A percentile compares a stretch with the other conserved stretches of the same genome.
Conservation (phyloP, 2,797 vertebrate genomes). For the Spondyliosoma cantharus region DNA sequence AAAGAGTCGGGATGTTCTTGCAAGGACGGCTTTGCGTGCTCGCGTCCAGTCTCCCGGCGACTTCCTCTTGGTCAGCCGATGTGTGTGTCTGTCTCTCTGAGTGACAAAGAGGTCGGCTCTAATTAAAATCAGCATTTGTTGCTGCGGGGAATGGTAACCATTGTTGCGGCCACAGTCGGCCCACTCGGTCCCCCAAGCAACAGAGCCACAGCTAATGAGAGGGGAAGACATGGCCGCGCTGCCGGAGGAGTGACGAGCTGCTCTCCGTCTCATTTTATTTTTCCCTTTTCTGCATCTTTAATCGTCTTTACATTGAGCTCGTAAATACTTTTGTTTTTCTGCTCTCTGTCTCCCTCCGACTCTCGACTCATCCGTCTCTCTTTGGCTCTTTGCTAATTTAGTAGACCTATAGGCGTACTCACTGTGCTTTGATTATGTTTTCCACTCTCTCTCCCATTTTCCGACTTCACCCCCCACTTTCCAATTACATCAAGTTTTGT, state of each 20-base stretch:
- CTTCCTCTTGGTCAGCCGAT: slow-evolving; percentile 47
- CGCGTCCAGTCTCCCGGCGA: slow-evolving; percentile 25
- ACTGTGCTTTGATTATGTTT: slow-evolving; percentile 55
- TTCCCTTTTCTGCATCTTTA: slow-evolving; percentile 34
- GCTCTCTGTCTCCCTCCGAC: slow-evolving; percentile 32
- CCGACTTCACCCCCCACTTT: slow-evolving; percentile 37
- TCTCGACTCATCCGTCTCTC: slow-evolving; percentile 29
- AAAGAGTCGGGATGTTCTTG: slow-evolving; percentile 37
- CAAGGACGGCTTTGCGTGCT: slow-evolving; percentile 23
- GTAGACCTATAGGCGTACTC: slow-evolving; percentile 32
- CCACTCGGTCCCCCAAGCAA: slow-evolving; percentile 70
- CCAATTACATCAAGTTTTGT: slow-evolving; percentile 62
- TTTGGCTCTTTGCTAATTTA: slow-evolving; percentile 49
- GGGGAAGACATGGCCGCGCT: slow-evolving; percentile 52
- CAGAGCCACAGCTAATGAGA: slow-evolving; percentile 76
- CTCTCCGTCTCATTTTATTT: slow-evolving; percentile 36
- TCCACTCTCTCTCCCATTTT: slow-evolving; percentile 27
- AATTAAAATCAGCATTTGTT: slow-evolving; percentile 79
- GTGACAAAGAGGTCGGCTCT: slow-evolving; percentile 74
- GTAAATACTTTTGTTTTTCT: slow-evolving; percentile 51
- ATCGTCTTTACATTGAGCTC: slow-evolving; percentile 43
- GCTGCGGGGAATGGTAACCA: slow-evolving; percentile 67
- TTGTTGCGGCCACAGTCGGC: slow-evolving; percentile 60
- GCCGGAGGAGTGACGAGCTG: slow-evolving; percentile 43
- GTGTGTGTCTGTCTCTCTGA: slow-evolving; percentile 52